Evolutionary conservation across 2,888 invertebrate species (phyloP).

Genomic region (Heliconius cydno): DNA sequence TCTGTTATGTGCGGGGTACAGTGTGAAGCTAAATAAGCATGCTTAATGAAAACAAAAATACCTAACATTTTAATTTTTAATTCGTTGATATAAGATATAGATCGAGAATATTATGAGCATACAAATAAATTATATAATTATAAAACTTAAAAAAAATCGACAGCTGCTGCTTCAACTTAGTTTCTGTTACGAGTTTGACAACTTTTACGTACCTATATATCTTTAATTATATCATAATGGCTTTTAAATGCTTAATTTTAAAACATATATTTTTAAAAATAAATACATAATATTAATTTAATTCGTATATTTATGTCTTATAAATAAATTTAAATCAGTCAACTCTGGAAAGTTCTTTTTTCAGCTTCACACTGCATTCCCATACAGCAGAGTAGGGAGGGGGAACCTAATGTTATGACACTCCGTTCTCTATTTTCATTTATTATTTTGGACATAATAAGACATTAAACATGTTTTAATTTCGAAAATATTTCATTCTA

Average conservation of each 20-base stretch:
- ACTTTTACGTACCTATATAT: conserved; percentile 37
- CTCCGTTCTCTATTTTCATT: too few species aligned
- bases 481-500: too few species aligned
- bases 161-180: not conserved
- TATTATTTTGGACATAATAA: too few species aligned
- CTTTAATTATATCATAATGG: conserved; percentile 7
- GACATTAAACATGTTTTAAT: too few species aligned
- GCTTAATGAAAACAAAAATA: not conserved
- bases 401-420: too few species aligned
- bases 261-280: not conserved
- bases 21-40: not conserved
- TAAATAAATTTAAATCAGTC: too few species aligned
- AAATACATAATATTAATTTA: not conserved
- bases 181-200: conserved; percentile 32
- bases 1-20: too few species aligned
- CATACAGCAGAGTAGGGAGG: too few species aligned
- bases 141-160: not conserved
- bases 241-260: not conserved
- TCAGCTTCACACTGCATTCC: too few species aligned
- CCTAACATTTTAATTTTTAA: not conserved
- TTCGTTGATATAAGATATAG: not conserved
- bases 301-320: not conserved
- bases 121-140: conserved; percentile 23
- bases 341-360: too few species aligned
- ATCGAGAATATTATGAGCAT: not conserved